Evolutionary conservation across 1,140 invertebrate species (phyloP), one percentile per base, ranked within the genome.

Genomic region (Parasteatoda tepidariorum): DNA sequence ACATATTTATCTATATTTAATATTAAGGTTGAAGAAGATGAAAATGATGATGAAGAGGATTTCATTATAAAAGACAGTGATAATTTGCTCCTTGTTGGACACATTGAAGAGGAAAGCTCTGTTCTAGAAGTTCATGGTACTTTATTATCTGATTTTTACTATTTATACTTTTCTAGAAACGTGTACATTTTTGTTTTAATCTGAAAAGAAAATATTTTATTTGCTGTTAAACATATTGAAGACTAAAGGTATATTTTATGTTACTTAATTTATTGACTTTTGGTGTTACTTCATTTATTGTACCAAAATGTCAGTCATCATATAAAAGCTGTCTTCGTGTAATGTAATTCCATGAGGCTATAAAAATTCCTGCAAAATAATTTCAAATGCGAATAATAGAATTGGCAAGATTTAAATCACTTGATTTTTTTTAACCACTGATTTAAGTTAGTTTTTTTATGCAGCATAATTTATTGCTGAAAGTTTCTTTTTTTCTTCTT

Each of bases 71-170:
- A 95, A 89, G 91, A 93, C n/a, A 92, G 92, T 86, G 97, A 99
- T 87, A 98, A 98, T 90, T 90, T 99, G n/a, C 89, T 98, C 31
- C 88, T 97, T 18, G 92, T 95, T n/a, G 96, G 96, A 0, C 94
- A 94, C 88, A 93, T 96, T 18, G 93, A 96, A 86, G 94, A 93
- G 84, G 95, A 97, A 90, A 92, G 93, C 26, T 94, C 94, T 87
- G 91, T 94, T 70, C 90, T 99, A 85, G 96, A 98, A 93, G 92
- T 98, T 64, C 94, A 95, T 91, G 93, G 94, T 96, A 90, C 90
- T 89, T 24, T 38, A 54, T 28, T 59, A 26, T 26, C 15, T n/a
- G 18, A 59, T 74, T 62, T 3, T 62, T 30, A 62, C n/a, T 1
- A 30, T 26, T 24, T 13, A 62, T 26, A 7, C 28, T 15, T 3